Conservation (phyloP, 2,113 vertebrate species). For the Crypturellus undulatus region DNA sequence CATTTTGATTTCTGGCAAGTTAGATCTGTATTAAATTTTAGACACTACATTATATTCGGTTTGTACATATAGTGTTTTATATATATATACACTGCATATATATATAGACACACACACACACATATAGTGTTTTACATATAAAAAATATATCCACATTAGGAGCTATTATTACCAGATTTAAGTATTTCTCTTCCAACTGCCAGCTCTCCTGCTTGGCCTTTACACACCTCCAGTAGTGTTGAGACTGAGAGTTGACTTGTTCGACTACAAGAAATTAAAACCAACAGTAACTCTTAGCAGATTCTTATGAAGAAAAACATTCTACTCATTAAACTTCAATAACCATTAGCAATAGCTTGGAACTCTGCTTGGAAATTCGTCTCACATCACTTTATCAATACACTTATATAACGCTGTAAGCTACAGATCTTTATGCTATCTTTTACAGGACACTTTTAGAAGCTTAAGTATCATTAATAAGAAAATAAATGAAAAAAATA, state of each 20-base stretch:
- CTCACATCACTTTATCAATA: background rate
- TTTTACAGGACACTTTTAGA: background rate
- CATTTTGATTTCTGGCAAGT: background rate
- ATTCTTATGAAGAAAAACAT: background rate
- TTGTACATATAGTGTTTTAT: background rate
- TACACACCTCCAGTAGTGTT: conserved; percentile 89
- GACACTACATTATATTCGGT: background rate
- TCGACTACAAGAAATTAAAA: conserved; percentile 77
- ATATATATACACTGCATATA: too few relatives aligned
- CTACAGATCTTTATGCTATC: background rate
- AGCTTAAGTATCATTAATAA: background rate
- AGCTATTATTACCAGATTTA: conserved; percentile 85
- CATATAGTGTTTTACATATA: background rate
- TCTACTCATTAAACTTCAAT: background rate
- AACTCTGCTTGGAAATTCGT: background rate
- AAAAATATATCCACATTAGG: background rate
- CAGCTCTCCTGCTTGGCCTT: conserved; percentile 89
- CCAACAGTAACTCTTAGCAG: background rate
- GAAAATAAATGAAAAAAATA: background rate
- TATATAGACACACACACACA: background rate
- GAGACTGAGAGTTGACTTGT: conserved; percentile 92
- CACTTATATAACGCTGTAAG: background rate
- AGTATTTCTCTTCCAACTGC: conserved; percentile 92
- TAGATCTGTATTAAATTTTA: background rate
- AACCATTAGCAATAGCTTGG: background rate